A percentile compares a stretch with the other conserved stretches of the same genome.
Conservation (phyloP, 2,113 vertebrate species). For the Pelecanoides urinatrix region DNA sequence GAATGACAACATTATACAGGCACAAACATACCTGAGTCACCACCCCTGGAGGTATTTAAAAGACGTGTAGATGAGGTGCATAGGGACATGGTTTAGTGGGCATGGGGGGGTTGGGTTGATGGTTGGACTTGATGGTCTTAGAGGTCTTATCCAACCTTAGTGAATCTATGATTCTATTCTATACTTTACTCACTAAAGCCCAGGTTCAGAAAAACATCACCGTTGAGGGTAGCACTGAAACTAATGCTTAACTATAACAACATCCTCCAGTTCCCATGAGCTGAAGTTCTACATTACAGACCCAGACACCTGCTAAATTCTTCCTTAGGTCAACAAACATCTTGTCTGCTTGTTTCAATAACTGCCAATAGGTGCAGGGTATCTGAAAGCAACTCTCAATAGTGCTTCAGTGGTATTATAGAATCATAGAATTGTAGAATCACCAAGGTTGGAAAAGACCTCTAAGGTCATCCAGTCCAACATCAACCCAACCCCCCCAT, state of each 20-base stretch:
- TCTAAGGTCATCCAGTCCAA: no score
- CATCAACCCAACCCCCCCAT: no score
- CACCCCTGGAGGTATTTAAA: no score
- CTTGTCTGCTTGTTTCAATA: not conserved
- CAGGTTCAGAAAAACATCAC: not conserved
- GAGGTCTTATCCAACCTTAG: no score
- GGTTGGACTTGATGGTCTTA: no score
- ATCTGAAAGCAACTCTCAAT: not conserved
- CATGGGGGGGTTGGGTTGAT: no score
- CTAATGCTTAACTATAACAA: not conserved
- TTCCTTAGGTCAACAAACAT: not conserved
- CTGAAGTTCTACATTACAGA: not conserved
- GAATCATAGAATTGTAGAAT: no score
- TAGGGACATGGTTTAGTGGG: no score
- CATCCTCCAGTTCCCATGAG: not conserved
- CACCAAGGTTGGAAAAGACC: no score
- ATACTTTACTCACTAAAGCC: not conserved
- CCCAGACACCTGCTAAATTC: not conserved
- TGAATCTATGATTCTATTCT: no score
- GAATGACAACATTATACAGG: not conserved
- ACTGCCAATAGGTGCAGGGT: not conserved
- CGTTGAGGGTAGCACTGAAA: not conserved
- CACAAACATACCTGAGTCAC: no score
- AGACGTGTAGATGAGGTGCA: no score
- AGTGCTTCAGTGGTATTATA: fast-evolving